Conservation (phyloP, 2,113 vertebrate species). For the Corythornis madagascariensis region DNA sequence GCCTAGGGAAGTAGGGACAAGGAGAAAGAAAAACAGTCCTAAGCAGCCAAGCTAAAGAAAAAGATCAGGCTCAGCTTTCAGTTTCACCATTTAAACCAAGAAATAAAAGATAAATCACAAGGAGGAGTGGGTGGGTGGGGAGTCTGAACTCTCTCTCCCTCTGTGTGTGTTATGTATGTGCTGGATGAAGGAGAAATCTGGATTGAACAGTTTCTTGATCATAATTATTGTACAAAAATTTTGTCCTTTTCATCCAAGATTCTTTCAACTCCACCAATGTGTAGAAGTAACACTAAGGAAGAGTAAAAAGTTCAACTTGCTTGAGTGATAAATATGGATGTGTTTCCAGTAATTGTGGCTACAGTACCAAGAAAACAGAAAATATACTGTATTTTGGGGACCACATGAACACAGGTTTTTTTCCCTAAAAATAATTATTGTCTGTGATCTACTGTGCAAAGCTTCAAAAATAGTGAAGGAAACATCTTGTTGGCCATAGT, state of each 20-base stretch:
- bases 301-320: not conserved
- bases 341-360: not conserved
- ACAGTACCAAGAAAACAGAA: not conserved
- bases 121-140: not conserved
- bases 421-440: not conserved
- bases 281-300: not conserved
- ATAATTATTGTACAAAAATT: not conserved
- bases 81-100: not conserved
- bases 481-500: not conserved
- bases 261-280: not conserved
- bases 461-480: not conserved
- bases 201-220: not conserved
- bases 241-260: not conserved
- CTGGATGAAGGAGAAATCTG: not conserved
- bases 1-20: not conserved
- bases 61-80: not conserved
- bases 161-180: rapidly evolving
- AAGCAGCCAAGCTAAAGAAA: not conserved
- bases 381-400: not conserved
- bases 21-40: not conserved
- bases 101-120: not conserved
- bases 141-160: not conserved
- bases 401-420: not conserved
- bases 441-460: not conserved
- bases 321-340: not conserved